Conservation (phyloP, 2,797 vertebrate genomes). For the Threskiornis aethiopicus region DNA sequence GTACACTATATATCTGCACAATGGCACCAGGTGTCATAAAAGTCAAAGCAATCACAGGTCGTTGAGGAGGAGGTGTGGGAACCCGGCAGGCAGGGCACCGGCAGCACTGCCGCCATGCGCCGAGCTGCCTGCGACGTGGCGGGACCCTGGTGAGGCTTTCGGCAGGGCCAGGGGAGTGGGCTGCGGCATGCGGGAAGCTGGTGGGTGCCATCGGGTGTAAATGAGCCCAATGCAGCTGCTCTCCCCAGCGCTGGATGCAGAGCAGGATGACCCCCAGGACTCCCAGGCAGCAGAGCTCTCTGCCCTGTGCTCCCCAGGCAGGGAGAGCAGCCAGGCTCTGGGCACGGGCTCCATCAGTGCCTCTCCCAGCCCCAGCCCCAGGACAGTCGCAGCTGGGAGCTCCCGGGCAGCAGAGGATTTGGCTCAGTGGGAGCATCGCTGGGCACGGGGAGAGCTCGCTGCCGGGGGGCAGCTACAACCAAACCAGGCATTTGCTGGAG, state of each 20-base stretch:
- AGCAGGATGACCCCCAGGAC: not conserved
- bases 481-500: too few relatives aligned
- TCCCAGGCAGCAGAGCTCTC: not conserved
- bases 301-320: not conserved
- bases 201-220: not conserved
- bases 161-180: accelerated
- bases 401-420: too few relatives aligned
- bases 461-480: not conserved
- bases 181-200: not conserved
- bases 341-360: accelerated
- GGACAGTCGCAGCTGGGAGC: accelerated
- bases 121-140: accelerated
- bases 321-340: not conserved
- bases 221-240: not conserved
- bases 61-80: not conserved
- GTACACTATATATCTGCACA: not conserved
- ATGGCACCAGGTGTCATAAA: not conserved
- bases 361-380: not conserved
- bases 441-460: not conserved
- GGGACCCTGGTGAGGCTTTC: too few relatives aligned
- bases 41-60: not conserved
- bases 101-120: accelerated
- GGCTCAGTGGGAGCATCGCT: not conserved
- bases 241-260: not conserved
- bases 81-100: not conserved